phyloP scores from a whole-genome alignment of 2,888 invertebrate species.

The Drosophila emarginata region DNA sequence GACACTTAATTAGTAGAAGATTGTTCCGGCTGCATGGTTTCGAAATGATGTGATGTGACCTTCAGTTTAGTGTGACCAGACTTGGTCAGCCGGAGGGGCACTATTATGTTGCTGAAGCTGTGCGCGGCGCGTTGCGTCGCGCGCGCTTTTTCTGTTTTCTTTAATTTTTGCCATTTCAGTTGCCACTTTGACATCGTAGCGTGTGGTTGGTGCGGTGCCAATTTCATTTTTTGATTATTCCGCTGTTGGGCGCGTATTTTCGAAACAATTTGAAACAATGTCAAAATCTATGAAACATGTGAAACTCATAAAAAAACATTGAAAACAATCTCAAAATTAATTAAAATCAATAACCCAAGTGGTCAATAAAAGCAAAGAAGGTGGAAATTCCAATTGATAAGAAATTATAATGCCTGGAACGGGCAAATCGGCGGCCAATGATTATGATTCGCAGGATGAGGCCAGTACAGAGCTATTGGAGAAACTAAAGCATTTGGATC shows the following conservation, averaged over 20 bases:
- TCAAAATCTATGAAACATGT: background rate
- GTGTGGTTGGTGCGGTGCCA: constrained; percentile 54
- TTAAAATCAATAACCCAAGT: too few relatives aligned
- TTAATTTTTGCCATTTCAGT: constrained; percentile 58
- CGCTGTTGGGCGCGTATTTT: background rate
- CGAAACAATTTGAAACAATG: background rate
- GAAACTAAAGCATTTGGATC: constrained; percentile 81
- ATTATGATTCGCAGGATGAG: constrained; percentile 80
- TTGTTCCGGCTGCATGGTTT: background rate
- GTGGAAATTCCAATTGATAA: background rate
- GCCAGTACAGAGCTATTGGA: constrained; percentile 81
- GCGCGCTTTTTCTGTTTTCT: background rate
- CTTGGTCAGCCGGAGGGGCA: background rate
- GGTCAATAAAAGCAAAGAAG: background rate
- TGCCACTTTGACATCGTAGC: constrained; percentile 75
- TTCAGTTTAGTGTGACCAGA: constrained; percentile 1
- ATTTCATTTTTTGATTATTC: background rate
- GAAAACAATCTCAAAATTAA: background rate
- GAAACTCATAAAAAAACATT: background rate
- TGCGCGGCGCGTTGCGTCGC: background rate
- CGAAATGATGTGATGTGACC: background rate
- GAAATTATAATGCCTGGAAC: constrained; percentile 23
- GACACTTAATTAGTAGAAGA: background rate
- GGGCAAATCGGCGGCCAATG: constrained; percentile 57
- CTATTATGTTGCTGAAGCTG: background rate